Evolutionary conservation across 2,888 invertebrate species (phyloP), one percentile per base, ranked within the genome.

Genomic region (Nymphalis urticae): DNA sequence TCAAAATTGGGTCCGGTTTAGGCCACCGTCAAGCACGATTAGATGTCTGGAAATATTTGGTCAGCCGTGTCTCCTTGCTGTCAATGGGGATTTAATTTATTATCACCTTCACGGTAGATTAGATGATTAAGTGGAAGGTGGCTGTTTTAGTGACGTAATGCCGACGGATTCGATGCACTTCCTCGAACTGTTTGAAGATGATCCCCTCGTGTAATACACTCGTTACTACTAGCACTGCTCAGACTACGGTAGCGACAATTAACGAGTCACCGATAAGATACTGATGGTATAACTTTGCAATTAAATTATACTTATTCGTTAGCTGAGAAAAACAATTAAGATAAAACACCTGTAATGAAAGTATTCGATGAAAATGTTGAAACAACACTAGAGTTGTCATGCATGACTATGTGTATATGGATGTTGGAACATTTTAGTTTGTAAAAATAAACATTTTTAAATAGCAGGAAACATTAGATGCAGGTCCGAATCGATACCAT

Each of bases 1-100:
- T 84, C 85, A 85, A 78, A 82, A 81, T 78, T 75, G 72, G 80
- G 76, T 71, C 77, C 79, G 78, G 77, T 73, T 75, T 70, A 68
- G 78, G 73, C 80, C 82, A 81, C 82, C 81, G 79, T 70, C 73
- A 65, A 71, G 72, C 73, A 61, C 80, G 83, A 82, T 84, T 85
- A 86, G 83, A 81, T 79, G 71, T 75, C 76, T 80, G 79, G 80
- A 84, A 87, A 86, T 86, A 85, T 88, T 86, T 86, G 85, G 84
- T 80, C 83, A 84, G 80, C 71, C 75, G 72, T 74, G 75, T 73
- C 77, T 79, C 77, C 77, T 77, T 72, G 76, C 75, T 80, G 82
- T 81, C 80, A 79, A 67, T 74, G 77, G 73, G 75, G 72, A 65
- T 72, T 72, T 74, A 73, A 75, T 75, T 65, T 72, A 73, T 69